These are phyloP conservation scores for Malachius bipustulatus DNA, from an alignment of 2,888 invertebrate genomes.

Conservation along the genomic window DNA sequence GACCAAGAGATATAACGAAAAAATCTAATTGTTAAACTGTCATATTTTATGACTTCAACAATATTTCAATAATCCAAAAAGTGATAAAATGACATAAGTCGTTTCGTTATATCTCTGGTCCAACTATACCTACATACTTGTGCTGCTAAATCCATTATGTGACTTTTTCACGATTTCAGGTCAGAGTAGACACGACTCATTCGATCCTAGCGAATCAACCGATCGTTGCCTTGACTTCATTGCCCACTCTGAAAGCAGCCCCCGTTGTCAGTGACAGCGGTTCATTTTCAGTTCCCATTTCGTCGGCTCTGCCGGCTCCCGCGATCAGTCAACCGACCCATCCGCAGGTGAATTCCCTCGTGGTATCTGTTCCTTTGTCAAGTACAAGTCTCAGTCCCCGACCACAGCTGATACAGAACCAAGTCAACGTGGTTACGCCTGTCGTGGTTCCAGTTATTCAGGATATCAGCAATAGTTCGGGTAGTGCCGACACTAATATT, in stretches of 20 bases:
- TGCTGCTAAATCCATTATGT: too few species aligned
- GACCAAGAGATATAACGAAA: too few species aligned
- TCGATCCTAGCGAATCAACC: slow-evolving; percentile 29
- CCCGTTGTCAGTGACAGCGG: slow-evolving; percentile 7
- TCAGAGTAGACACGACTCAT: slow-evolving; percentile 27
- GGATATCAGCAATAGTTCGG: slow-evolving; percentile 12
- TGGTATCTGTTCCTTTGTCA: slow-evolving; percentile 52
- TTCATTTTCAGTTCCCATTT: slow-evolving; percentile 4
- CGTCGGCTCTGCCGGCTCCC: slow-evolving; percentile 14
- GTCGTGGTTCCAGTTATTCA: slow-evolving; percentile 17
- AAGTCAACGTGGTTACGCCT: slow-evolving; percentile 23
- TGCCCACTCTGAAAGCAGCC: slow-evolving; percentile 24
- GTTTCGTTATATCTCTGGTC: too few species aligned
- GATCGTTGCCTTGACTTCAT: slow-evolving; percentile 30
- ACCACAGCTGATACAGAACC: slow-evolving; percentile 30
- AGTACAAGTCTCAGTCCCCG: slow-evolving; percentile 37
- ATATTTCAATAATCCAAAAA: too few species aligned
- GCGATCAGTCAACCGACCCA: slow-evolving; percentile 15
- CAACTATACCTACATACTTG: too few species aligned
- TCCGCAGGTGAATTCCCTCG: slow-evolving; percentile 35
- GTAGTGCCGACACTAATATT: slow-evolving; percentile 16
- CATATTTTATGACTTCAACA: too few species aligned
- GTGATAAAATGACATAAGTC: too few species aligned
- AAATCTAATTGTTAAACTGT: too few species aligned
- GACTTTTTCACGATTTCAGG: slow-evolving; percentile 22